Percentiles rank a stretch among this genome's conserved stretches.
Evolutionary conservation across 2,797 vertebrate species (phyloP).

Genomic region (Hydrolagus colliei): DNA sequence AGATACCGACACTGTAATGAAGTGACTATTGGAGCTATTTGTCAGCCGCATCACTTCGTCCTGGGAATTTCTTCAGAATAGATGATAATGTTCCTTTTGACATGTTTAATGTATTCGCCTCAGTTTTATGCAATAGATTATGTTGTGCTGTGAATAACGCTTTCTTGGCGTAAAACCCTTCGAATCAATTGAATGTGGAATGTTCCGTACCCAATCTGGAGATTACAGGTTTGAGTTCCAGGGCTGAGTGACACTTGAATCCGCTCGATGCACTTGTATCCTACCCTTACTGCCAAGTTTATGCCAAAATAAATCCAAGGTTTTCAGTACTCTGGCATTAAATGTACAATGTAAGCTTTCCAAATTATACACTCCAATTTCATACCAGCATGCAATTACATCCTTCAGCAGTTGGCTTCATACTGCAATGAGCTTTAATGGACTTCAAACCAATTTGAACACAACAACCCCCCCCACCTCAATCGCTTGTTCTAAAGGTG

Average conservation of each 20-base stretch:
- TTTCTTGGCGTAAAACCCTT: neutral
- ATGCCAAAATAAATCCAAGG: conserved; percentile 7
- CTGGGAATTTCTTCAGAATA: neutral
- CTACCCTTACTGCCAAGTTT: neutral
- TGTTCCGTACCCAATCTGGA: neutral
- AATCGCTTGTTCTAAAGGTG: too few relatives aligned
- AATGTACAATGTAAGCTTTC: neutral
- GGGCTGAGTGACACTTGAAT: neutral
- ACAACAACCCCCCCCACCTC: too few relatives aligned
- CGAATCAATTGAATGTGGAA: neutral
- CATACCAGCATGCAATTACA: conserved; percentile 8
- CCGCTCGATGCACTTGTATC: too few relatives aligned
- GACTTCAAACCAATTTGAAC: neutral
- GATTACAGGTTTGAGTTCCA: neutral
- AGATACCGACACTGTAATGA: too few relatives aligned
- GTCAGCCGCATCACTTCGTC: neutral
- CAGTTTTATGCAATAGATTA: neutral
- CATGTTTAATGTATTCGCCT: neutral
- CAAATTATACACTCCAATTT: neutral
- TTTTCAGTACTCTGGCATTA: neutral
- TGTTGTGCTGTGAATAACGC: neutral
- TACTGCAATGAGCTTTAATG: neutral
- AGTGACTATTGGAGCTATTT: neutral
- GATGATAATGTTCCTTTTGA: neutral
- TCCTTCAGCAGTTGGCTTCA: neutral